Evolutionary conservation across 2,113 vertebrate genomes (phyloP), one percentile per base, ranked within the genome.

Genomic region (Progne subis): DNA sequence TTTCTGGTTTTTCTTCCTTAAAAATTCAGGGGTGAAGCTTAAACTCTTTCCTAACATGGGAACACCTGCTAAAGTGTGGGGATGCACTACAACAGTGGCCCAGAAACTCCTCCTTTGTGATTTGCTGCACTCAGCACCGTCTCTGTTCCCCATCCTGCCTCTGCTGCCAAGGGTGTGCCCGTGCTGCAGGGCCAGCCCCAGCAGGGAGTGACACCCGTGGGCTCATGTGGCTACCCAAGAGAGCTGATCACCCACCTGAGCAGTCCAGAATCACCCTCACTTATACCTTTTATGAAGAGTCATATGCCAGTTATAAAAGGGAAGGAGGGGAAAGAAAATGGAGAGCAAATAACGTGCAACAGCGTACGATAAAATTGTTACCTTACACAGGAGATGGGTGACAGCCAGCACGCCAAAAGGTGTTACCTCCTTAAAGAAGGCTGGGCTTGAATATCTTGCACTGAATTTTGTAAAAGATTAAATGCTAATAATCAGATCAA

Each of bases 401-500:
- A 81, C 79, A 88, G 31, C 44, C 60, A 88, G 41, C 76, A 56
- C 16, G 17, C 8, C 69, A 34, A 31, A 86, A 95, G 60, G 56
- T 60, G 29, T 90, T 78, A 11, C 60, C 74, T 74, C 71, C 60
- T 88, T 78, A 93, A 86, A 75, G 86, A 88, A 92, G 72, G 60
- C 60, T 90, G 60, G 56, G 80, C 80, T 86, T 75, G 85, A 83
- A 75, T 88, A 49, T 78, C 44, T 32, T 11, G 37, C 28, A 29
- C 49, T 52, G 68, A 78, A 65, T 92, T 71, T 70, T 86, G 88
- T n/a, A 68, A 67, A 64, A 84, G 94, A 96, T 95, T 65, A 95
- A 94, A 93, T 78, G 47, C 72, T 94, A 86, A 95, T 96, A 94
- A 95, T 94, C 80, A 88, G 90, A 93, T 95, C 94, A 88, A 81